Conservation (phyloP, 2,888 invertebrate species). For the Xylota segnis region DNA sequence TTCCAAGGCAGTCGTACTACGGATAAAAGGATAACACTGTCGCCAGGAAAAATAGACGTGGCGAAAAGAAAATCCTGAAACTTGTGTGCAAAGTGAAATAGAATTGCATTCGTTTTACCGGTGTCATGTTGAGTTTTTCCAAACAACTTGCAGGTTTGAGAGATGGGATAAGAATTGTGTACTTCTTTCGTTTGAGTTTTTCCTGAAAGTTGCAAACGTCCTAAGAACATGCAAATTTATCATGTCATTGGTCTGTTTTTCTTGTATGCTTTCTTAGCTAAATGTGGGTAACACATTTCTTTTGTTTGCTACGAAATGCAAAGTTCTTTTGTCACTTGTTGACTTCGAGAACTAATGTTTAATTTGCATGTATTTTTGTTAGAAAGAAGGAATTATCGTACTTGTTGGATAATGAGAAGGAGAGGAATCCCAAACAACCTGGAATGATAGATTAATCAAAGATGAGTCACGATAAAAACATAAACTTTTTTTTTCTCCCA, state of each 20-base stretch:
- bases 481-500: no score
- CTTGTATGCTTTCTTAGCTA: neutral
- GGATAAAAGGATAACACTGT: slow-evolving; percentile 9
- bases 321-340: slow-evolving; percentile 25
- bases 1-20: neutral
- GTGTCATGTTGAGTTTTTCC: neutral
- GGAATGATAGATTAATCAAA: no score
- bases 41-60: neutral
- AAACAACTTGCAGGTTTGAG: neutral
- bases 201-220: slow-evolving; percentile 2
- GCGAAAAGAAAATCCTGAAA: neutral
- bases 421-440: no score
- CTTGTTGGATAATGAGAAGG: no score
- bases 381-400: no score
- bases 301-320: neutral
- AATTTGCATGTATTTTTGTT: slow-evolving; percentile 12
- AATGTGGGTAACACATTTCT: neutral
- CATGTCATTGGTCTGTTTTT: neutral
- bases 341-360: neutral
- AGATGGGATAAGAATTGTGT: neutral
- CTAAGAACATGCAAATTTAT: slow-evolving; percentile 17
- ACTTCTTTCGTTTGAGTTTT: neutral
- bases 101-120: slow-evolving; percentile 19
- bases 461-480: no score
- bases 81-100: slow-evolving; percentile 17